Conservation (phyloP, 2,113 vertebrate species). For the Paramormyrops kingsleyae region DNA sequence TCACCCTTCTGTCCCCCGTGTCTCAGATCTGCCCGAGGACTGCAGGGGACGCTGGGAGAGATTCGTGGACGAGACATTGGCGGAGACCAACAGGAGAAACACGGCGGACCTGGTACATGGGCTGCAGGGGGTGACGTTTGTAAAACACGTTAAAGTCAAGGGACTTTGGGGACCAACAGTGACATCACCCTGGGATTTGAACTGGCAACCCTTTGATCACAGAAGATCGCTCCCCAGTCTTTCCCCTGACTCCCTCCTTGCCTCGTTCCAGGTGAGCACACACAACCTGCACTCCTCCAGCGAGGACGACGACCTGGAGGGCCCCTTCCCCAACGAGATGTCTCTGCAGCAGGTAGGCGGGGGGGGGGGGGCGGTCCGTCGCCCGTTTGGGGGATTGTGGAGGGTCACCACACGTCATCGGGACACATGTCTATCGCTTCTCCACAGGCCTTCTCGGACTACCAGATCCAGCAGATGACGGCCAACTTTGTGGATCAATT, state of each 20-base stretch:
- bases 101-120: constrained; percentile 83
- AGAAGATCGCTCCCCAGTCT: neutral
- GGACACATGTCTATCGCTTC: neutral
- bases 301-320: constrained; percentile 90
- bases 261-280: constrained; percentile 76
- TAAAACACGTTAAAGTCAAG: neutral
- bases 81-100: constrained; percentile 85
- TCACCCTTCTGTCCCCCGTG: neutral
- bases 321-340: constrained; percentile 82
- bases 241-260: neutral
- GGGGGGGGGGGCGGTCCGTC: neutral
- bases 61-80: constrained; percentile 88
- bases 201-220: neutral
- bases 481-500: constrained; percentile 96
- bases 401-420: neutral
- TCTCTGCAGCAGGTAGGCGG: constrained; percentile 85
- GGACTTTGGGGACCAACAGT: neutral
- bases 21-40: constrained; percentile 82
- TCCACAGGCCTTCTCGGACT: constrained; percentile 86
- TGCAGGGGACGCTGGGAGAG: constrained; percentile 94
- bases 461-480: constrained; percentile 98
- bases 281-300: constrained; percentile 86
- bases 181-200: neutral
- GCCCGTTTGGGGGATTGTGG: neutral
- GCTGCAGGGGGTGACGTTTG: too few species aligned